Conservation (phyloP, 2,888 invertebrate species). For the Caenorhabditis doughertyi region DNA sequence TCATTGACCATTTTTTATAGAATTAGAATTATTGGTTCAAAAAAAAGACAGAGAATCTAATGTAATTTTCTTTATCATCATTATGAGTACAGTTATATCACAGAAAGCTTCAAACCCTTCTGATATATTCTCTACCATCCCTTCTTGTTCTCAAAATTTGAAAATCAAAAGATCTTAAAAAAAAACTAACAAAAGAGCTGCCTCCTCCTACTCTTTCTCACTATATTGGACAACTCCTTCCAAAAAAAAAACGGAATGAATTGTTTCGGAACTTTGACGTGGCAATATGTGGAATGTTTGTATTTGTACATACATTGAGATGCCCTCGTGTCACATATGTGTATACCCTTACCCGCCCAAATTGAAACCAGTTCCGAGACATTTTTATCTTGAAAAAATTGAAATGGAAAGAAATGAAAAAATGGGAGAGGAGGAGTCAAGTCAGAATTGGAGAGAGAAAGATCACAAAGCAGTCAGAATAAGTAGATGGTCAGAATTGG, state of each 20-base stretch:
- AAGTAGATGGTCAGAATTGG: background rate
- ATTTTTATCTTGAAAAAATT: slow-evolving; percentile 21
- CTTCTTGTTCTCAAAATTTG: background rate
- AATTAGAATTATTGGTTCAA: background rate
- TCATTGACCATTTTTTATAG: slow-evolving; percentile 19
- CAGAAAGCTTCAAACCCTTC: too few relatives aligned
- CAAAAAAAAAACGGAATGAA: slow-evolving; percentile 19
- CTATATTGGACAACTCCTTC: background rate
- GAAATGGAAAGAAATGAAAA: slow-evolving; percentile 13
- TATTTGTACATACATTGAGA: slow-evolving; percentile 21
- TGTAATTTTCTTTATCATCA: too few relatives aligned
- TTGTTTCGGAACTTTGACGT: slow-evolving; percentile 38
- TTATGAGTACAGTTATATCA: too few relatives aligned
- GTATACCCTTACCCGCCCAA: slow-evolving; percentile 23
- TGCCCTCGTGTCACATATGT: slow-evolving; percentile 24
- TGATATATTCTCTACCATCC: background rate
- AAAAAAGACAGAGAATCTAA: background rate
- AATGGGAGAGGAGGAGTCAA: background rate
- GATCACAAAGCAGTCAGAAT: slow-evolving; percentile 10
- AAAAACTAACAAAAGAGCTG: slow-evolving; percentile 5
- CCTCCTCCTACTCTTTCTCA: background rate
- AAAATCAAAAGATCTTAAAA: slow-evolving; percentile 31
- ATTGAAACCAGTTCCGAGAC: slow-evolving; percentile 39
- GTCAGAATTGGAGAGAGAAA: slow-evolving; percentile 9
- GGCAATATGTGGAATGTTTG: slow-evolving; percentile 32